These are phyloP conservation scores for Uropsilus gracilis DNA, from an alignment of 2,113 vertebrate species.

Conservation along the genomic window DNA sequence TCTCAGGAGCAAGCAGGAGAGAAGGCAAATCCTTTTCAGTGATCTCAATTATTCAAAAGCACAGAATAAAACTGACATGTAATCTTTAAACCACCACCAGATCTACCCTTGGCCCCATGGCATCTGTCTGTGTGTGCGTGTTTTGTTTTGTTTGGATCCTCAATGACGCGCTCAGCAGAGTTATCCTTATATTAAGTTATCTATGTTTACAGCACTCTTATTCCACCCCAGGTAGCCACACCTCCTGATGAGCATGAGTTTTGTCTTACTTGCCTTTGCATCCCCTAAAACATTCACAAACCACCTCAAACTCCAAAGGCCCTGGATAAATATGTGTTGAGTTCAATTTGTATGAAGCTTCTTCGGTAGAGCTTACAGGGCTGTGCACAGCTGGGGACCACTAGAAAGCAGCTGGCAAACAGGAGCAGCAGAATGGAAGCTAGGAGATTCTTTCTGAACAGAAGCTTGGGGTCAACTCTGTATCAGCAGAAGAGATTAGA, in stretches of 20 bases:
- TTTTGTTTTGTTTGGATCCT: slow-evolving; percentile 35
- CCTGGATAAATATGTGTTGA: neutral
- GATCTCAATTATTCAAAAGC: slow-evolving; percentile 58
- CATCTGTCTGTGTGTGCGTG: neutral
- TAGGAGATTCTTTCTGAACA: neutral
- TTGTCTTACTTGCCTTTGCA: neutral
- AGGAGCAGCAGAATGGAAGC: neutral
- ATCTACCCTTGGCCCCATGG: neutral
- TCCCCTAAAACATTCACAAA: slow-evolving; percentile 18
- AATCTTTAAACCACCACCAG: neutral
- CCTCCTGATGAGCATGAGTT: neutral
- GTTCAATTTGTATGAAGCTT: neutral
- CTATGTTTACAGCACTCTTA: neutral
- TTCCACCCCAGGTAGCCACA: neutral
- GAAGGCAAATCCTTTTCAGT: slow-evolving; percentile 2
- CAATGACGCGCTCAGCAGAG: neutral
- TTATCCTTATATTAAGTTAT: neutral
- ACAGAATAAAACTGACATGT: slow-evolving; percentile 7
- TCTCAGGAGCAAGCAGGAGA: slow-evolving; percentile 28
- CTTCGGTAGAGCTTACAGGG: neutral
- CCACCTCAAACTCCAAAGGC: slow-evolving; percentile 25
- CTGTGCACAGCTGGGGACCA: neutral
- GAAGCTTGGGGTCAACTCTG: slow-evolving; percentile 6
- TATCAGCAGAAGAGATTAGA: slow-evolving; percentile 18
- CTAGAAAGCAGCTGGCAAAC: neutral